Conservation (phyloP, 1,140 invertebrate species). For the Heterodera schachtii region DNA sequence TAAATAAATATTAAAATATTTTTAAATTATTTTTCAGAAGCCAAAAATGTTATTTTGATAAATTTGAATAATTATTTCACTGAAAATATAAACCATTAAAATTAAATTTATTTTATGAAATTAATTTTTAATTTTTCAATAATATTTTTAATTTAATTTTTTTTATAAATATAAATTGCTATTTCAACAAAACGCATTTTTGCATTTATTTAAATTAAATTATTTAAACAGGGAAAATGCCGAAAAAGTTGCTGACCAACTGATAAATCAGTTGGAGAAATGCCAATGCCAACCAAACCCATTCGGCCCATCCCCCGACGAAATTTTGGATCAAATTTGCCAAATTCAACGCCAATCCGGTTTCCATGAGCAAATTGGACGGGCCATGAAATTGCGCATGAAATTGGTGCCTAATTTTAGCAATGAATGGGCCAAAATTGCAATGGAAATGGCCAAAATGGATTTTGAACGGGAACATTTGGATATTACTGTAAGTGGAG, state of each 20-base stretch:
- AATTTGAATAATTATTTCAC: too few relatives aligned
- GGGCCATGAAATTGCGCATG: background rate
- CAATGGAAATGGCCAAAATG: constrained; percentile 9
- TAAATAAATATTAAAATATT: too few relatives aligned
- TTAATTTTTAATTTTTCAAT: too few relatives aligned
- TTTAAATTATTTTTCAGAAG: too few relatives aligned
- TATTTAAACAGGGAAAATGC: background rate
- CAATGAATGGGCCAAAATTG: background rate
- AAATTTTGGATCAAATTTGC: background rate
- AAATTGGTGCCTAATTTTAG: background rate
- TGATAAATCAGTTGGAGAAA: background rate
- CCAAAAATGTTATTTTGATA: too few relatives aligned
- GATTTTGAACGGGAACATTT: background rate
- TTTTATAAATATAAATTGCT: too few relatives aligned
- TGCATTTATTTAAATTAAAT: background rate
- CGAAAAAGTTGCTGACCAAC: background rate
- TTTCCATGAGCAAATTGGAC: background rate
- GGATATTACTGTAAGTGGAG: too few relatives aligned
- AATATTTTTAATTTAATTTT: too few relatives aligned
- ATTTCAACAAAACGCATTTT: too few relatives aligned
- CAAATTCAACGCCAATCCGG: background rate
- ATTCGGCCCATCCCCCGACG: background rate
- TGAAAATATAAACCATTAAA: too few relatives aligned
- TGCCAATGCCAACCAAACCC: background rate
- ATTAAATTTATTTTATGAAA: too few relatives aligned